These are phyloP conservation scores for Varecia variegata DNA, from an alignment of 2,797 vertebrate species.

Conservation along the genomic window DNA sequence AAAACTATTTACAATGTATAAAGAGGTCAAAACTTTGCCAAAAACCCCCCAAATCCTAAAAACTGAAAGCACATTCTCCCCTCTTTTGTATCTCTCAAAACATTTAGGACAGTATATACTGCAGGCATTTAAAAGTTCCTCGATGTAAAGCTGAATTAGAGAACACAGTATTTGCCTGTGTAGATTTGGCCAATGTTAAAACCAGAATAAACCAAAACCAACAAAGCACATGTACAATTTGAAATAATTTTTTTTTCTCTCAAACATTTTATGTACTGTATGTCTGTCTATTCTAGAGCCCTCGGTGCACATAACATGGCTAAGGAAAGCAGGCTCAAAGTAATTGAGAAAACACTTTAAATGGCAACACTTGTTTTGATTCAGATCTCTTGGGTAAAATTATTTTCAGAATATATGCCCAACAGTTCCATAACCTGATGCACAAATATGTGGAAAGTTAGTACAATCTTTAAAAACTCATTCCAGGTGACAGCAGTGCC, in stretches of 20 bases:
- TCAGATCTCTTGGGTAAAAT: not conserved
- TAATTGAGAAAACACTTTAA: not conserved
- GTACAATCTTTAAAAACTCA: not conserved
- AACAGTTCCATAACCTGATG: not conserved
- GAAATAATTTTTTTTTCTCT: not conserved
- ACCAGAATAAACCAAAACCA: not conserved
- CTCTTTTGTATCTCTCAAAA: not conserved
- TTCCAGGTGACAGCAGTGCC: not conserved
- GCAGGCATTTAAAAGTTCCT: not conserved
- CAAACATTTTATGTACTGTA: not conserved
- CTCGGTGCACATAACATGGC: not conserved
- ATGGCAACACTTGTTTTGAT: not conserved
- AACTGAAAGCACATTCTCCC: not conserved
- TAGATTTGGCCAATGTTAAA: not conserved
- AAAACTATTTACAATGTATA: not conserved
- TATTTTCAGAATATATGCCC: not conserved
- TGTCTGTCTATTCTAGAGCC: not conserved
- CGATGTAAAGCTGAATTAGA: not conserved
- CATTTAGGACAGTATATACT: not conserved
- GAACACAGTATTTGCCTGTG: not conserved
- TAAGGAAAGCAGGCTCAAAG: not conserved
- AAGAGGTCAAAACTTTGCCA: not conserved
- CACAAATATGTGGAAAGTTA: not conserved
- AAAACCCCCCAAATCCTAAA: not conserved
- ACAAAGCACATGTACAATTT: not conserved